Conservation (phyloP, 1,140 invertebrate genomes). For the Tribolium castaneum region DNA sequence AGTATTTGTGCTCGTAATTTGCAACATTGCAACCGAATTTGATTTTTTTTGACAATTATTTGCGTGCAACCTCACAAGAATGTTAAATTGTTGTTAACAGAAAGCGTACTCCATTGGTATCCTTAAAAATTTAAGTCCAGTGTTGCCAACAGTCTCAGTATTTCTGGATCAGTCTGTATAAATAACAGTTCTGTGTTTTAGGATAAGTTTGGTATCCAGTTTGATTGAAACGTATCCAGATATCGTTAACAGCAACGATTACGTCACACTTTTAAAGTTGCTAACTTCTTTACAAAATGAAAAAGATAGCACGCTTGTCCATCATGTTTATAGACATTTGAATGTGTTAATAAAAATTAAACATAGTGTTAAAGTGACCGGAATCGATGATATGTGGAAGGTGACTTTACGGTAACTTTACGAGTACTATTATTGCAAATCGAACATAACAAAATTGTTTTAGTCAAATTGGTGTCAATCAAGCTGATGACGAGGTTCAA, state of each 20-base stretch:
- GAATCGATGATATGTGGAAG: constrained; percentile 61
- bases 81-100: too few relatives aligned
- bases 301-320: constrained; percentile 59
- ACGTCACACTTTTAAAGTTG: constrained; percentile 60
- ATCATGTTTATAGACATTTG: constrained; percentile 62
- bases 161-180: too few relatives aligned
- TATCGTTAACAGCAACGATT: constrained; percentile 60
- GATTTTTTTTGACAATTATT: too few relatives aligned
- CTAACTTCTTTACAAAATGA: constrained; percentile 61
- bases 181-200: constrained; percentile 41
- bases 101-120: too few relatives aligned
- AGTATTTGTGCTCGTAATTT: too few relatives aligned
- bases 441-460: constrained; percentile 39
- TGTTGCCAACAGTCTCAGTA: too few relatives aligned
- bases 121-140: too few relatives aligned
- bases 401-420: constrained; percentile 39
- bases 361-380: constrained; percentile 44
- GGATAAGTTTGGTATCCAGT: constrained; percentile 51
- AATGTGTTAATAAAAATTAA: constrained; percentile 60
- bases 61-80: too few relatives aligned
- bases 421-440: not conserved
- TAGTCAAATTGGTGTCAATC: constrained; percentile 60
- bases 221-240: constrained; percentile 62
- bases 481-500: constrained; percentile 62
- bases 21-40: too few relatives aligned